phyloP scores from a whole-genome alignment of 2,888 invertebrate species.

The Aspidiotus destructor region DNA sequence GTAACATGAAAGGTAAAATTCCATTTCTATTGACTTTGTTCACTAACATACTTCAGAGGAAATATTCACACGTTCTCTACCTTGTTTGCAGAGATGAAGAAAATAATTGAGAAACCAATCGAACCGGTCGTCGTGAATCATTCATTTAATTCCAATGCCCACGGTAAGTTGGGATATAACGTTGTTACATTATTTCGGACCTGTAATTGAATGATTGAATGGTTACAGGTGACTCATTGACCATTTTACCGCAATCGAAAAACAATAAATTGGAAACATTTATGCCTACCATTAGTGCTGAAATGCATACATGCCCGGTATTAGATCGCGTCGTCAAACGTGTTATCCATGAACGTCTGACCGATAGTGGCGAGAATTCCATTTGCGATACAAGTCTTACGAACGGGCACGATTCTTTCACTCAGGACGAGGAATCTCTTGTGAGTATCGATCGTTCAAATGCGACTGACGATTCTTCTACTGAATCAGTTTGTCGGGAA shows the following conservation, averaged over 20 bases:
- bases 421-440: background rate
- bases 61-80: background rate
- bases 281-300: conserved; percentile 13
- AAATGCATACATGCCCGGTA: conserved; percentile 7
- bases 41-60: background rate
- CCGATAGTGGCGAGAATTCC: background rate
- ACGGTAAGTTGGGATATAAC: background rate
- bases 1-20: conserved; percentile 38
- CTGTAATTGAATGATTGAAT: too few species aligned
- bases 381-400: background rate
- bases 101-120: conserved; percentile 18
- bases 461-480: background rate
- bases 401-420: background rate
- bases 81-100: conserved; percentile 11
- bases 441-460: background rate
- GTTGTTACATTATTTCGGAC: too few species aligned
- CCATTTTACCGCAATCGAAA: background rate
- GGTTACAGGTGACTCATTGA: background rate
- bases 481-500: background rate
- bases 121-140: conserved; percentile 14
- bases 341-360: background rate
- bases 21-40: background rate
- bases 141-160: background rate
- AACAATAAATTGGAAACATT: conserved; percentile 12
- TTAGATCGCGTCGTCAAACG: conserved; percentile 1